phyloP scores from a whole-genome alignment of 1,140 invertebrate species.

The Papilio machaon region DNA sequence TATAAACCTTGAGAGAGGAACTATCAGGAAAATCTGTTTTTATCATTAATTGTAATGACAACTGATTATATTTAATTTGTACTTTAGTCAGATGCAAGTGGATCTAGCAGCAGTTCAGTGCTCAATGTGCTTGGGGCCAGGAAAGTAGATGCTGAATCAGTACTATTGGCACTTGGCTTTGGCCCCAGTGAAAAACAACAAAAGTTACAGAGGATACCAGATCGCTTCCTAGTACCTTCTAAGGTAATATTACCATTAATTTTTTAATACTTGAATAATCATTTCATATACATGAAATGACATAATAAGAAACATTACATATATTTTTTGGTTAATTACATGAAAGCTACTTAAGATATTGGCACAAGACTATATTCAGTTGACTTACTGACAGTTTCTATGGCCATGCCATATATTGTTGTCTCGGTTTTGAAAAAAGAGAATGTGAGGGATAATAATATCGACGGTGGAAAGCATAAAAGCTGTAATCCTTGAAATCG shows the following conservation, averaged over 20 bases:
- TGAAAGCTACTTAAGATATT: too few relatives aligned
- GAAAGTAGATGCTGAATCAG: conserved; percentile 88
- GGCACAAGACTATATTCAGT: too few relatives aligned
- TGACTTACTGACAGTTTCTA: too few relatives aligned
- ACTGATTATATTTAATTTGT: not conserved
- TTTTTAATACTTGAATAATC: not conserved
- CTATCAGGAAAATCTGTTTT: not conserved
- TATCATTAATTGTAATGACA: not conserved
- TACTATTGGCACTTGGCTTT: conserved; percentile 88
- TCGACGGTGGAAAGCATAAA: too few relatives aligned
- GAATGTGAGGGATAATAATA: too few relatives aligned
- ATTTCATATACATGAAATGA: too few relatives aligned
- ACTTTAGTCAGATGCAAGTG: conserved; percentile 84
- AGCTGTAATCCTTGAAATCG: too few relatives aligned
- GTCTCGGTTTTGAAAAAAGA: too few relatives aligned
- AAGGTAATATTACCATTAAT: conserved; percentile 56
- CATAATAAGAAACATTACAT: too few relatives aligned
- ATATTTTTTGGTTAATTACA: too few relatives aligned
- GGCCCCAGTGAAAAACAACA: conserved; percentile 83
- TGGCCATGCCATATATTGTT: too few relatives aligned
- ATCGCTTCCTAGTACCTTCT: conserved; percentile 81
- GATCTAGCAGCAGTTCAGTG: conserved; percentile 85
- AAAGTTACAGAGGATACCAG: conserved; percentile 85
- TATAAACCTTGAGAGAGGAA: not conserved
- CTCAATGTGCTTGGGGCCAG: conserved; percentile 88